Evolutionary conservation across 2,888 invertebrate species (phyloP), one percentile per base, ranked within the genome.

Genomic region (Chrysodeixis includens): DNA sequence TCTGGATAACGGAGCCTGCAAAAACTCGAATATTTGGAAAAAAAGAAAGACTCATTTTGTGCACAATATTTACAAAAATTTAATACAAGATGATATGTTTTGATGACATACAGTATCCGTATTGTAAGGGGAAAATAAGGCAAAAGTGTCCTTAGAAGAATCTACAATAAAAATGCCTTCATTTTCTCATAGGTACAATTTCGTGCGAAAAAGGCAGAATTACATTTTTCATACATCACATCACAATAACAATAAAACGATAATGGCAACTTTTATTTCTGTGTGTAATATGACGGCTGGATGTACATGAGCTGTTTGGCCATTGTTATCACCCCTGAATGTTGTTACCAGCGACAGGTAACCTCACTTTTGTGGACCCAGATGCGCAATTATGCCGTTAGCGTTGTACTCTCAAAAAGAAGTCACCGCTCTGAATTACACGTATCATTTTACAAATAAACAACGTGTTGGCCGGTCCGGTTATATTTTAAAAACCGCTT

Each of bases 231-330:
- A 79, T 82, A 82, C 74, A 75, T 82, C 73, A 81, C 71, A 79
- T 82, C 78, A 79, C 72, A 76, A 79, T 82, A 82, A 82, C 79
- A 82, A 79, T 82, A 81, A 79, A 82, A 78, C 74, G 74, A 78
- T 78, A 76, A 78, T 76, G 67, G 69, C 66, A 67, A 79, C 72
- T 76, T 81, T 76, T 80, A 80, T 78, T 76, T 76, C 61, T 67
- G 49, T 63, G 67, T 49, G 66, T 67, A 69, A 71, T 72, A 74
- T 73, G 67, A 67, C 74, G 63, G 63, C 66, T 74, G 60, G 77
- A 62, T 56, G 56, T 69, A 71, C 20, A 69, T 44, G 60, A 32
- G 65, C 62, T 62, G 71, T 69, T 61, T 57, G 68, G 54, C 65
- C 59, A 61, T 62, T 71, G 66, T 75, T 77, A 75, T 73, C 77